Evolutionary conservation across 2,888 invertebrate genomes (phyloP).

Genomic region (Lasiommata megera): DNA sequence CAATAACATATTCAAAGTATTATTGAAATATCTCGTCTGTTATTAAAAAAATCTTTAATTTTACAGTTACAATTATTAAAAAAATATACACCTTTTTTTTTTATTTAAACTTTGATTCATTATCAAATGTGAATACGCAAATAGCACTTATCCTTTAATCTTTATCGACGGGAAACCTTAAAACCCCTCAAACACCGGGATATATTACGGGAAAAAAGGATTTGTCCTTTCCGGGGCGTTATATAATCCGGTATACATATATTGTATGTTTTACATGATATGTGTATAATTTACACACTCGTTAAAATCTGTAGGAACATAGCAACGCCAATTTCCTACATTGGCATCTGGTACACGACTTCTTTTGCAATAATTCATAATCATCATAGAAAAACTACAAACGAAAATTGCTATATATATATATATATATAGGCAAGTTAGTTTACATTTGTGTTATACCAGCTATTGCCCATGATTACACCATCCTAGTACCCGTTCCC

Average conservation of each 20-base stretch:
- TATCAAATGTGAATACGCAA: background rate
- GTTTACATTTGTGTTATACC: no score
- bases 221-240: constrained; percentile 21
- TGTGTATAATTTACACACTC: background rate
- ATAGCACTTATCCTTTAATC: constrained; percentile 18
- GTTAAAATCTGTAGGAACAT: no score
- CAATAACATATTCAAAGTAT: background rate
- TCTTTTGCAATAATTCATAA: no score
- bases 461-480: no score
- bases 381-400: no score
- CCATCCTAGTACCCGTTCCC: no score
- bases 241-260: constrained; percentile 13
- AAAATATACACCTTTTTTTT: background rate
- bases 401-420: no score
- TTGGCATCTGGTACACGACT: no score
- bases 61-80: background rate
- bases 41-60: background rate
- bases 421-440: no score
- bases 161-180: constrained; percentile 24
- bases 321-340: no score
- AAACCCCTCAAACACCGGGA: constrained; percentile 15
- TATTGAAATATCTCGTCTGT: background rate
- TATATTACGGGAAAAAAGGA: constrained; percentile 25
- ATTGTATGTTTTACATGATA: background rate
- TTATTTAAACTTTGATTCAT: no score